Conservation (phyloP, 2,888 invertebrate species). For the Andrena trimmerana region DNA sequence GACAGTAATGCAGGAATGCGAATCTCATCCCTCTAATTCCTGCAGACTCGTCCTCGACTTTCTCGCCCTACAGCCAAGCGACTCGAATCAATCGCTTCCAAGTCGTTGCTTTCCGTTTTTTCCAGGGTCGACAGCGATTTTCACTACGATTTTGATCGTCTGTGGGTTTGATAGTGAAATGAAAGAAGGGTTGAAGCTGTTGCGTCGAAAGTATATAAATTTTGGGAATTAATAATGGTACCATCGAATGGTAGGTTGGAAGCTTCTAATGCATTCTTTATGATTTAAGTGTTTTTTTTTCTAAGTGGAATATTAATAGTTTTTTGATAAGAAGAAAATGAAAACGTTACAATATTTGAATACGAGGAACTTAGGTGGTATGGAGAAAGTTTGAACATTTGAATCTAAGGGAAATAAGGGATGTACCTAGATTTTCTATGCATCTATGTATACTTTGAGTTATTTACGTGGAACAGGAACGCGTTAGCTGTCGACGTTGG, state of each 20-base stretch:
- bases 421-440: too few relatives aligned
- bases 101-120: neutral
- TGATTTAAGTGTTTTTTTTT: too few relatives aligned
- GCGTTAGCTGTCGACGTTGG: conserved; percentile 43
- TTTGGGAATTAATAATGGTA: too few relatives aligned
- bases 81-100: conserved; percentile 13
- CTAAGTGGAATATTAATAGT: too few relatives aligned
- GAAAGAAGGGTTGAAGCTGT: neutral
- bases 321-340: too few relatives aligned
- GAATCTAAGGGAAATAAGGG: neutral
- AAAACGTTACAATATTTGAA: neutral
- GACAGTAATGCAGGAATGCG: conserved; percentile 83
- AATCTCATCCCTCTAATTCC: conserved; percentile 72
- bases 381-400: neutral
- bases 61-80: conserved; percentile 7
- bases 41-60: conserved; percentile 52
- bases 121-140: too few relatives aligned
- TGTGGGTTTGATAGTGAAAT: neutral
- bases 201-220: too few relatives aligned
- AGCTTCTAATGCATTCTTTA: too few relatives aligned
- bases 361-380: neutral
- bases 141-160: too few relatives aligned
- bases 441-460: conserved; percentile 28
- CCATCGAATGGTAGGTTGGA: too few relatives aligned
- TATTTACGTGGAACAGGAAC: conserved; percentile 36